Conservation (phyloP, 2,888 invertebrate genomes). For the Helobdella robusta region DNA sequence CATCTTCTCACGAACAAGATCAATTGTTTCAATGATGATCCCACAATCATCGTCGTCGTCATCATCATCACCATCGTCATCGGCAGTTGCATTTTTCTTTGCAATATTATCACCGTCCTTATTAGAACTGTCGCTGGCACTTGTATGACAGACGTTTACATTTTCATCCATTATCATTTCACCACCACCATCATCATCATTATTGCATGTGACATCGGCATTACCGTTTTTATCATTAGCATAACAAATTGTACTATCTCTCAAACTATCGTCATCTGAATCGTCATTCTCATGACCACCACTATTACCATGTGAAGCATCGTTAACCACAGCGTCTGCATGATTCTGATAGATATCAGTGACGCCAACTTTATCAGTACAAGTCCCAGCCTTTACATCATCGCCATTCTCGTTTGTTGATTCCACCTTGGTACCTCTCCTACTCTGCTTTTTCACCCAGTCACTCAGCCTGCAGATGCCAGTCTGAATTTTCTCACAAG, state of each 20-base stretch:
- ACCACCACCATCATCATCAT: slow-evolving; percentile 21
- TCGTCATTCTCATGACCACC: neutral
- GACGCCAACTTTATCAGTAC: too few species aligned
- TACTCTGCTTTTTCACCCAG: too few species aligned
- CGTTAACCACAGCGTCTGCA: neutral
- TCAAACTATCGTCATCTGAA: neutral
- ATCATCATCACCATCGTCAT: neutral
- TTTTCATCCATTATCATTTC: neutral
- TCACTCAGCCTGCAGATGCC: too few species aligned
- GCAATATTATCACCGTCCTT: too few species aligned
- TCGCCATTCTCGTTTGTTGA: neutral
- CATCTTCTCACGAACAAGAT: neutral
- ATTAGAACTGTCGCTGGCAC: too few species aligned
- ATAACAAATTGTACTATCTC: neutral
- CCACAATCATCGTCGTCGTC: neutral
- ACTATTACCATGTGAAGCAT: neutral
- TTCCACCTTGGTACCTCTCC: too few species aligned
- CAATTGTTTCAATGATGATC: neutral
- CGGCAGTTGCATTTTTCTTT: neutral
- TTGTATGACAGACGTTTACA: too few species aligned
- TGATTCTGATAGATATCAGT: too few species aligned
- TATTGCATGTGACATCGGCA: neutral
- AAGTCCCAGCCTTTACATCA: neutral
- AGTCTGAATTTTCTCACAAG: neutral
- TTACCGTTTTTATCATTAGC: neutral